Evolutionary conservation across 2,113 vertebrate species (phyloP).

Genomic region (Mus spicilegus): DNA sequence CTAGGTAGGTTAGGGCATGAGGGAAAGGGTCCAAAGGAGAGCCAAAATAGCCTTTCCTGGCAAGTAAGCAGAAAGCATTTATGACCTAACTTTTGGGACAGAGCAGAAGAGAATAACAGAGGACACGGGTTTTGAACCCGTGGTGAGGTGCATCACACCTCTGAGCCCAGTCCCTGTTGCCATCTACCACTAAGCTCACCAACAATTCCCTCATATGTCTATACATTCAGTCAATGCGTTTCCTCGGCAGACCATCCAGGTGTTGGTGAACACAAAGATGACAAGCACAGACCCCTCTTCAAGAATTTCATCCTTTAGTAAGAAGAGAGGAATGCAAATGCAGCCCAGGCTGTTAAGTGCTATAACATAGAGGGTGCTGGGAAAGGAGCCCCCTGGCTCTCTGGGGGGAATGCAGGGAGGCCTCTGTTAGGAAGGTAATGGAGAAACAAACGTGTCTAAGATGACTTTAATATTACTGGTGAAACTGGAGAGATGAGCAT

Average conservation of each 20-base stretch:
- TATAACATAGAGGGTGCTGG: background rate
- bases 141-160: fast-evolving
- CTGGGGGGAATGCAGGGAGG: background rate
- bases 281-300: constrained; percentile 33
- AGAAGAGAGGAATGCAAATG: constrained; percentile 41
- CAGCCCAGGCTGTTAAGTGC: constrained; percentile 9
- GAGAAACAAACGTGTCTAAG: background rate
- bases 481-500: background rate
- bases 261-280: background rate
- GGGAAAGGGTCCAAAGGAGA: background rate
- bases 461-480: background rate
- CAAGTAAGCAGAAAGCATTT: background rate
- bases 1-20: background rate
- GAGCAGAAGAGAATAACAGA: background rate
- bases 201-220: fast-evolving
- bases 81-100: background rate
- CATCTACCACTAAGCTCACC: background rate
- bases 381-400: background rate
- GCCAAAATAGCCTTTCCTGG: background rate
- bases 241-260: background rate
- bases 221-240: background rate
- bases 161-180: background rate
- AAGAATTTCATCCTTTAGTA: background rate
- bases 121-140: background rate
- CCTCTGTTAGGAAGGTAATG: background rate